These are phyloP conservation scores for Luperina nickerlii DNA, from an alignment of 2,888 invertebrate genomes.

Conservation along the genomic window DNA sequence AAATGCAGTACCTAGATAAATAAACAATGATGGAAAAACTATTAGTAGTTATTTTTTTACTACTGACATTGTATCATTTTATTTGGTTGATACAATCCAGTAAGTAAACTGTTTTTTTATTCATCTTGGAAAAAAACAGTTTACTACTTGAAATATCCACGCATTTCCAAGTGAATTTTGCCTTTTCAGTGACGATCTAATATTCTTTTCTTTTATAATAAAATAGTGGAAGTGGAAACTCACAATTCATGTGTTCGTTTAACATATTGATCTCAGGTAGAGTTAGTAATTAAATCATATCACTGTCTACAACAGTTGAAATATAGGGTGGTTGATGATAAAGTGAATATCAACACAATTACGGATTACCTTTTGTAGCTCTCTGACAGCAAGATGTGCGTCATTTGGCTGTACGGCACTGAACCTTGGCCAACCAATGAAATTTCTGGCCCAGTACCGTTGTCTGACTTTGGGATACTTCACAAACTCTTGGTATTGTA, in stretches of 20 bases:
- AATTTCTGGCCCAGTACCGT: slow-evolving; percentile 99
- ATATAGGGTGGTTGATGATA: background rate
- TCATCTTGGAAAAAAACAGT: background rate
- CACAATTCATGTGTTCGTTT: background rate
- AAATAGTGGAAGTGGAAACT: background rate
- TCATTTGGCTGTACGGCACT: slow-evolving; percentile 94
- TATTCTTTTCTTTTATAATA: background rate
- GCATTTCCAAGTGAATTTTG: background rate
- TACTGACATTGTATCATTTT: background rate
- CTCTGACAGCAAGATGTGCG: slow-evolving; percentile 93
- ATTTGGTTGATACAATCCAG: background rate
- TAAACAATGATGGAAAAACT: background rate
- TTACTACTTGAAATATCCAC: background rate
- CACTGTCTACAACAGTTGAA: background rate
- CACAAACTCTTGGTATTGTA: slow-evolving; percentile 96
- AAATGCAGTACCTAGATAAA: background rate
- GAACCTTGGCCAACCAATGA: slow-evolving; percentile 97
- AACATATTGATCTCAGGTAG: background rate
- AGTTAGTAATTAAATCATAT: background rate
- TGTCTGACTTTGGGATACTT: slow-evolving; percentile 92
- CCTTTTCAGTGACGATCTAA: background rate
- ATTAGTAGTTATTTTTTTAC: background rate
- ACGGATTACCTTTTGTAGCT: slow-evolving; percentile 91
- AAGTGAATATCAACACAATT: background rate
- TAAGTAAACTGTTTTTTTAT: background rate